Base-by-base conservation (phyloP, 2,888 invertebrate genomes). In the Octonoba sinensis region DNA sequence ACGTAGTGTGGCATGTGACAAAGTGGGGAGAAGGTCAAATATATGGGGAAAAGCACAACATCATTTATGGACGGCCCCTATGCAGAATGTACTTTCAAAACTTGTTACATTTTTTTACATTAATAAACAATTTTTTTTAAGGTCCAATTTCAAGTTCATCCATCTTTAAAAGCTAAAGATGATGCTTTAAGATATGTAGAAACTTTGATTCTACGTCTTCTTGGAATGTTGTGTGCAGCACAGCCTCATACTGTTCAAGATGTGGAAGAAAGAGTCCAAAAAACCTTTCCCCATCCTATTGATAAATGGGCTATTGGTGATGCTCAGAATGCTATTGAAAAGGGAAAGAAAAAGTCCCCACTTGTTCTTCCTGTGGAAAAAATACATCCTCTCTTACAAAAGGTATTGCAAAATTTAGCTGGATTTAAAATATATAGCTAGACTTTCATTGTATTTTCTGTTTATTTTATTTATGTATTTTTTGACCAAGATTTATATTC, bases 101-200 rank as follows among this genome's bases (percentile, higher is more conserved):
- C 0, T 36, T 11, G 6, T 36, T 36, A 11, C 6, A 36, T 36
- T 27, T 36, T 36, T 6, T 36, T 36, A 6, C 36, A 36, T 36
- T 36, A 36, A 36, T 36, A 11, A 11, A 2, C 6, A 3, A 3
- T 36, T 8, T 22, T 44, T 64, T 64, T 46, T 57, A 88, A 97
- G 96, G 96, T 97, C 85, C 91, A 96, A 89, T 94, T 95, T 87
- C 95, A 95, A 89, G 94, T 96, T 73, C 96, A 96, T 90, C 95
- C 95, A n/a, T 92, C 93, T 36, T 90, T 96, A 86, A 92, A 91
- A 84, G 95, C 95, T 47, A 92, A 94, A 87, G 94, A 96, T 87
- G 96, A 96, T 90, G 97, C 97, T 1, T 91, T 98, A 86, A 92
- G 94, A 86, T 96, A 96, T 89, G 95, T 98, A 84, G 98, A 98